Base-by-base conservation (phyloP, 2,888 invertebrate genomes). In the Pomacea canaliculata region DNA sequence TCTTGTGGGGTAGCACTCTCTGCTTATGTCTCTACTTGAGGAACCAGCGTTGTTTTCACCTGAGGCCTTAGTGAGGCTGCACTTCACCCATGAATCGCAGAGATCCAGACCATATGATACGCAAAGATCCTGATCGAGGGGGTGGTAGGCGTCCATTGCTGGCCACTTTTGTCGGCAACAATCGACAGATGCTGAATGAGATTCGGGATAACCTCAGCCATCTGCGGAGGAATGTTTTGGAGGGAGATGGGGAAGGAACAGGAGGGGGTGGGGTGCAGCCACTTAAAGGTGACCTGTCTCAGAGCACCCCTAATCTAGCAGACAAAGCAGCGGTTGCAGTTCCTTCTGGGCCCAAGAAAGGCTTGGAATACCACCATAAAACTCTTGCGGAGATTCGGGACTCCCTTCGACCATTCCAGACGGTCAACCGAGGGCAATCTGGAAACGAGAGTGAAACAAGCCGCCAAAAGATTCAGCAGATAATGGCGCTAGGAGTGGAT, bases 311-410 rank as follows among this genome's bases (percentile, higher is more conserved):
- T 37, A 83, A 84, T 68, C 72, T 82, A 23, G 69, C 79, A 59
- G 84, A 82, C 49, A 82, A 82, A 72, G 76, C 79, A 60, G 66
- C 72, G 23, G 79, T 75, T 60, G 69, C 70, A 37, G 78, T 74
- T 60, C 27, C 67, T 10, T 46, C 27, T 12, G 74, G 74, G 37
- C 56, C 74, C 27, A 73, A 73, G 23, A 71, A 67, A 63, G 72
- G 76, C 60, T 67, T 78, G 63, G 80, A 82, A 60, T 82, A 95
- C 92, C 96, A 95, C 92, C 95, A 95, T 92, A 95, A 95, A 92
- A 96, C 96, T 90, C 93, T 96, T 91, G 95, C 95, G 92, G 95
- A 95, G 92, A 96, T 96, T 89, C 93, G 96, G 85, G 95, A 95
- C 91, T 95, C 95, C 79, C 91, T 96, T 86, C 93, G 94, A 86